These are phyloP conservation scores for Stomatorhinus walkeri DNA, from an alignment of 2,797 vertebrate genomes.

Conservation along the genomic window DNA sequence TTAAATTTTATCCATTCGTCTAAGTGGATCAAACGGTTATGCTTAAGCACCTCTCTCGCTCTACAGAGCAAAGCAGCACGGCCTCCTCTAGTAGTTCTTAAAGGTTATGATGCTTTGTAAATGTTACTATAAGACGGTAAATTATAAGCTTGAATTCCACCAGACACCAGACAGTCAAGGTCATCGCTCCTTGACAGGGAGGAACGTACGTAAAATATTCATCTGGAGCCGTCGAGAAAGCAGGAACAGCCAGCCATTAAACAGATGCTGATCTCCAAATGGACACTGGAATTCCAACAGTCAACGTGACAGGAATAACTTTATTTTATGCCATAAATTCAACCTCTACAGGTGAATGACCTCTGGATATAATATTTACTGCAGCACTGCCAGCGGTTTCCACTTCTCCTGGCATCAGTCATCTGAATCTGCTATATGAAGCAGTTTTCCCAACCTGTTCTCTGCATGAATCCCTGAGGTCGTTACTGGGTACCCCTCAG, in stretches of 20 bases:
- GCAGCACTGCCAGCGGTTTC: background rate
- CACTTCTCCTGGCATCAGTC: background rate
- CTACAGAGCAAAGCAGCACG: background rate
- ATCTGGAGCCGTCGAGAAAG: background rate
- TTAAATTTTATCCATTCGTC: background rate
- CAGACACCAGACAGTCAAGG: background rate
- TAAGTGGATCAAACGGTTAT: background rate
- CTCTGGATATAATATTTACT: background rate
- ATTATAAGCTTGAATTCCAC: background rate
- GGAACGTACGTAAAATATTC: background rate
- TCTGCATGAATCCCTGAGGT: background rate
- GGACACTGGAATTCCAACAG: background rate
- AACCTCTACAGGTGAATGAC: background rate
- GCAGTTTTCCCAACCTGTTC: background rate
- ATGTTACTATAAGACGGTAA: background rate
- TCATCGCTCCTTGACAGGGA: background rate
- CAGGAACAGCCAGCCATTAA: background rate
- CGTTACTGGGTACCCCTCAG: background rate
- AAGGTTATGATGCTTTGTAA: background rate
- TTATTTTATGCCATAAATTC: background rate
- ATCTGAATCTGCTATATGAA: background rate
- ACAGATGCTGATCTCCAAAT: background rate
- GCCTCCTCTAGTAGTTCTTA: background rate
- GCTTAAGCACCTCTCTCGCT: background rate
- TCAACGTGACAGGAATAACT: background rate